Conservation (phyloP, 2,113 vertebrate species). For the Callipepla squamata region DNA sequence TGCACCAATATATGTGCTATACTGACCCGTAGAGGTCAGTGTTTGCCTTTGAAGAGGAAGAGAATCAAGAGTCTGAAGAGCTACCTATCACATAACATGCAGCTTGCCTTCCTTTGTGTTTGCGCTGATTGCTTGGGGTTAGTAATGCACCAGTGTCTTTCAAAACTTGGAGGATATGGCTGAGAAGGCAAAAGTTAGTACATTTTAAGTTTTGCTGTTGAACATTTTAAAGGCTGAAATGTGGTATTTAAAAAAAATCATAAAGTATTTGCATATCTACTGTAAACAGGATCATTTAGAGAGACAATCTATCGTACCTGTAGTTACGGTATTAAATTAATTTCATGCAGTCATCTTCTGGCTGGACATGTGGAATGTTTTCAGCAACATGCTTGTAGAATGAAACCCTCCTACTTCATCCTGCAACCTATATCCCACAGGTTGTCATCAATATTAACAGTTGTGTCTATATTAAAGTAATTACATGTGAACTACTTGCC, state of each 20-base stretch:
- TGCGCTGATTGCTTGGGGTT: not conserved
- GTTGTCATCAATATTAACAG: not conserved
- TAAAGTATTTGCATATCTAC: not conserved
- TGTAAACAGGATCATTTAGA: not conserved
- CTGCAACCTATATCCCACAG: accelerated
- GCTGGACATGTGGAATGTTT: not conserved
- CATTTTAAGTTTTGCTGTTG: not conserved
- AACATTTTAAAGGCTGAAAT: not conserved
- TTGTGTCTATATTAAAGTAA: not conserved
- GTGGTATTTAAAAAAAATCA: not conserved
- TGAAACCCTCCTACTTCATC: accelerated
- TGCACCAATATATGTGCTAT: not conserved
- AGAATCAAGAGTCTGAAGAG: accelerated
- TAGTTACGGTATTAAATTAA: not conserved
- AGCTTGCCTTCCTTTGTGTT: not conserved
- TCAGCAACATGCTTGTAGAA: not conserved
- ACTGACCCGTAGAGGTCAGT: conserved; percentile 40
- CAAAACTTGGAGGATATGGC: not conserved
- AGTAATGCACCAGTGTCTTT: not conserved
- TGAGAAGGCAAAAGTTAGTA: not conserved
- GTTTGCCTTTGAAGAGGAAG: conserved; percentile 11
- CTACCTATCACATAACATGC: accelerated
- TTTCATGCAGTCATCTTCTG: not conserved
- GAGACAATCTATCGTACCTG: not conserved
- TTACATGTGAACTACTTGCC: not conserved